Evolutionary conservation across 2,113 vertebrate genomes (phyloP), one percentile per base, ranked within the genome.

Genomic region (Colossoma macropomum): DNA sequence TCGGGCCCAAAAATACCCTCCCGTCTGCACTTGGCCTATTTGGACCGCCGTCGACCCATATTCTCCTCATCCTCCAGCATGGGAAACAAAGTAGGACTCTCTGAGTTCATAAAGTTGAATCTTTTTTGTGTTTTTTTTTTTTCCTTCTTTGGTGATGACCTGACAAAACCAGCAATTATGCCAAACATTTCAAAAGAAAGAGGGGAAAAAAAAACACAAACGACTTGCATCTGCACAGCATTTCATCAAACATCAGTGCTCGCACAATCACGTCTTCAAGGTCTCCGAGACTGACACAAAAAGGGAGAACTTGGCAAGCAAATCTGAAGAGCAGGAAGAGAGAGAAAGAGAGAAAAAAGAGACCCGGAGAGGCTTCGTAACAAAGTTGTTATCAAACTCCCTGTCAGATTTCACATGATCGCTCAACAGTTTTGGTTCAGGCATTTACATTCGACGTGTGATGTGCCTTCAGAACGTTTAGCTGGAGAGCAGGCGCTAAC

Each of bases 391-490:
- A 50, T 62, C 8, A 52, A 81, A 74, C 69, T 68, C 54, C 50
- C 70, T 80, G 81, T 76, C 72, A 80, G 65, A 34, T 77, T 63
- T 72, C 38, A 63, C 59, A 45, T 62, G 27, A 69, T 17, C 25
- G 12, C 4, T 83, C 38, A 25, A 45, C 19, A 50, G 62, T 50
- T 15, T 65, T 12, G 21, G 27, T 9, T 56, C 17, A 32, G 68
- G 76, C 28, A n/a, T 82, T 68, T 68, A 65, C 25, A 25, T 60
- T 80, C 54, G 63, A 78, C 66, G 81, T 83, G 81, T 52, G 81
- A 83, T 78, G 75, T 62, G 81, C 70, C 73, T 76, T 75, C 56
- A 70, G 30, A 74, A n/a, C 32, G 76, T 82, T 71, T 74, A 81
- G 48, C 41, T n/a, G 77, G 15, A 59, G 52, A 71, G 52, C 34